Base-by-base conservation (phyloP, 1,140 invertebrate species). In the Antheraea mylitta region DNA sequence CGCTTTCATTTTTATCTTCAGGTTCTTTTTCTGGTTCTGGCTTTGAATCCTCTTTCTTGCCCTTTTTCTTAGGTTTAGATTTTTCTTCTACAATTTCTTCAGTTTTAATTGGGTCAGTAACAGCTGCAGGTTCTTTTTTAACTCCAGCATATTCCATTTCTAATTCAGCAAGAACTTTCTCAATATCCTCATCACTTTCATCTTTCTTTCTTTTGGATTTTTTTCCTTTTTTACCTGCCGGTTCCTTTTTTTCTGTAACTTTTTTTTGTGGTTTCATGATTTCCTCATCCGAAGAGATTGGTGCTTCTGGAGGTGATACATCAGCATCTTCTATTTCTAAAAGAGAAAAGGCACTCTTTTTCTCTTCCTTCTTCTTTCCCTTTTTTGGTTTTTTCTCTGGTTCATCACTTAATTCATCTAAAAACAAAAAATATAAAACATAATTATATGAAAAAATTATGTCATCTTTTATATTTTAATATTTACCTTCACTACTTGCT, bases 121-220 rank as follows among this genome's bases (percentile, higher is more conserved):
- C 72, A 64, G 59, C 36, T 58, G 86, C 81, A 38, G 82, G 74
- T 72, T 92, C 87, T 73, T 80, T 92, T 86, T 93, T 94, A 68
- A 76, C 94, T 37, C 95, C 96, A 68, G 95, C 92, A 92, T 97
- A 96, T 91, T 97, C 96, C 83, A 96, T 93, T 93, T 96, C 94
- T 71, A 97, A 91, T 90, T 97, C 96, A 30, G 96, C 97, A 74
- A 98, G 87, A 60, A 97, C 95, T 89, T 96, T 96, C 81, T 98
- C 97, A 71, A 97, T 93, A 84, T 98, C 96, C 79, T 97, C 96
- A 82, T 97, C 96, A 83, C 96, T 97, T 66, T 97, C 95, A 78
- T 96, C 95, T 42, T 95, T 94, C 89, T 96, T 96, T 81, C 95
- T 96, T 80, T 94, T 96, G 19, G 91, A 77, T 79, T 96, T 96